Conservation (phyloP, 2,797 vertebrate genomes). For the Chelon auratus region DNA sequence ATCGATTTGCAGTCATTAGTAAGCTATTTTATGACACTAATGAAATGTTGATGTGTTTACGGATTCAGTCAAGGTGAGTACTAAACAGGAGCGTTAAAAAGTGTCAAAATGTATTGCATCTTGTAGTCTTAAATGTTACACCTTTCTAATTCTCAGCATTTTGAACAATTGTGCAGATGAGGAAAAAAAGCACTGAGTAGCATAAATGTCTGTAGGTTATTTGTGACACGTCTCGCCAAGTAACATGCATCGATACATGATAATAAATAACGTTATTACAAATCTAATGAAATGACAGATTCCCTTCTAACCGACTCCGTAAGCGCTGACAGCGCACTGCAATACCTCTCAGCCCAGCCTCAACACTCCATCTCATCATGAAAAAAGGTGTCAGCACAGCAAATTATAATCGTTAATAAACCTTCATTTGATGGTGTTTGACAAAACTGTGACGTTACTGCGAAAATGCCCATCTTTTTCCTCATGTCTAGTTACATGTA, state of each 20-base stretch:
- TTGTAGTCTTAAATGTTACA: slow-evolving; percentile 46
- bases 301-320: slow-evolving; percentile 65
- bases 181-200: slow-evolving; percentile 30
- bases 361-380: slow-evolving; percentile 69
- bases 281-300: slow-evolving; percentile 76
- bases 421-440: slow-evolving; percentile 67
- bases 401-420: slow-evolving; percentile 78
- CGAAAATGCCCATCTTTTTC: slow-evolving; percentile 61
- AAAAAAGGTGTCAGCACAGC: slow-evolving; percentile 73
- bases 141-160: slow-evolving; percentile 46
- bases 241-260: slow-evolving; percentile 67
- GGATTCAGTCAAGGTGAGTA: slow-evolving; percentile 45
- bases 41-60: slow-evolving; percentile 32
- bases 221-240: slow-evolving; percentile 58
- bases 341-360: slow-evolving; percentile 57
- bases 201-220: slow-evolving; percentile 57
- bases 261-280: slow-evolving; percentile 73
- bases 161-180: slow-evolving; percentile 39
- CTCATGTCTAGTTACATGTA: slow-evolving; percentile 30
- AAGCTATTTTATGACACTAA: slow-evolving; percentile 53
- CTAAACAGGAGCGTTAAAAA: slow-evolving; percentile 19
- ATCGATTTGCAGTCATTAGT: slow-evolving; percentile 55
- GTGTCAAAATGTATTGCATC: slow-evolving; percentile 24
- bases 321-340: slow-evolving; percentile 71
- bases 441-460: slow-evolving; percentile 64